Base-by-base conservation (phyloP, 2,888 invertebrate genomes). In the Ectemnius lituratus region DNA sequence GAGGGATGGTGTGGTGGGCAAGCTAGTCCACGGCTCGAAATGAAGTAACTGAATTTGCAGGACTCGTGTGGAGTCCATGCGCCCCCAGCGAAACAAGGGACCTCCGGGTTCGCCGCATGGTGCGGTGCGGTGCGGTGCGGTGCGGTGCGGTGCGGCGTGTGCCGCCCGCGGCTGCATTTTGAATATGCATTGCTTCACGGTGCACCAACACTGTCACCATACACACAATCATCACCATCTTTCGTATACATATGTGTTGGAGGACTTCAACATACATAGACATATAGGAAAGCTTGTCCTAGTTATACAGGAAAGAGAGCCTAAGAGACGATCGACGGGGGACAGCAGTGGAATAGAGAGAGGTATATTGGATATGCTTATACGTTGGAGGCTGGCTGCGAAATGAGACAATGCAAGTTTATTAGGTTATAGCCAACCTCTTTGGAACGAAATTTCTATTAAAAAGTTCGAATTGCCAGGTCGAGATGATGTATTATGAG, bases 141-240 rank as follows among this genome's bases (percentile, higher is more conserved):
- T n/a, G n/a, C n/a, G n/a, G n/a, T n/a, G n/a, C n/a, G n/a, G n/a
- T n/a, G n/a, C n/a, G n/a, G n/a, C n/a, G n/a, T n/a, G n/a, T 74
- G 82, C 82, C 75, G 88, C 89, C 89, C 85, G 88, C 88, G 90
- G 90, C 89, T 85, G 85, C 84, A 88, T 89, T 90, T 90, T 90
- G 90, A 90, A 90, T 90, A 90, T 90, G 90, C 90, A 90, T 90
- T 89, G 87, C 89, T 86, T 87, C 85, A 83, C 86, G 84, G 81
- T 83, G 79, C 84, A 82, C 75, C 81, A 80, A 82, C 82, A 37
- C 37, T 37, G 3, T 3, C 6, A 8, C 82, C 80, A 79, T 80
- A 79, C 78, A 79, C 78, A 80, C 80, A 70, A 67, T 71, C 61
- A 75, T 80, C 78, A 62, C 67, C 68, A 58, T 81, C 75, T 71